phyloP scores from a whole-genome alignment of 1,140 invertebrate species.

The Heliconius congener region DNA sequence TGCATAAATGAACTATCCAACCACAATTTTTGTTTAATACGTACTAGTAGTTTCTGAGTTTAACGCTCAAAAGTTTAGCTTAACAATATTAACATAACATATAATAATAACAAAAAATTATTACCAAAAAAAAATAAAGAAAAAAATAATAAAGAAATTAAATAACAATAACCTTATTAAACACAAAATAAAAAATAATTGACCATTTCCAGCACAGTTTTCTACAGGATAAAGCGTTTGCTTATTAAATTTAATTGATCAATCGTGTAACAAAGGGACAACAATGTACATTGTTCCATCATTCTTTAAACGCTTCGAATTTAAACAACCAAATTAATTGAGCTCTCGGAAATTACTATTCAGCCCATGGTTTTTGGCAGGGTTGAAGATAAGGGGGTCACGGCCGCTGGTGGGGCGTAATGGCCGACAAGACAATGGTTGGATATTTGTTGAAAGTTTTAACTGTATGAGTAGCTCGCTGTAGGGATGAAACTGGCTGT shows the following conservation, averaged over 20 bases:
- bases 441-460: constrained; percentile 5
- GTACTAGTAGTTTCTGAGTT: too few species aligned
- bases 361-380: not conserved
- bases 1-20: too few species aligned
- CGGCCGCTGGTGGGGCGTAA: not conserved
- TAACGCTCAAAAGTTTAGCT: too few species aligned
- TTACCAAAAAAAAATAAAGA: not conserved
- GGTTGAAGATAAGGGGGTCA: not conserved
- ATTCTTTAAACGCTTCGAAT: not conserved
- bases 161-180: too few species aligned
- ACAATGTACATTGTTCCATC: not conserved
- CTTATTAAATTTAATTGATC: constrained; percentile 1
- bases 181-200: not conserved
- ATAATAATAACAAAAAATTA: too few species aligned
- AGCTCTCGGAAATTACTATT: not conserved
- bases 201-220: not conserved
- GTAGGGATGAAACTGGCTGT: not conserved
- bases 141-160: too few species aligned
- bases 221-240: not conserved
- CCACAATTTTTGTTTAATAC: too few species aligned
- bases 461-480: not conserved
- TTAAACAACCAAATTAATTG: not conserved
- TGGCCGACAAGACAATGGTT: not conserved
- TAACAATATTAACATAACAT: too few species aligned
- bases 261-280: not conserved